A percentile compares a stretch with the other conserved stretches of the same genome.
Conservation (phyloP, 2,113 vertebrate species). For the Eretmochelys imbricata region DNA sequence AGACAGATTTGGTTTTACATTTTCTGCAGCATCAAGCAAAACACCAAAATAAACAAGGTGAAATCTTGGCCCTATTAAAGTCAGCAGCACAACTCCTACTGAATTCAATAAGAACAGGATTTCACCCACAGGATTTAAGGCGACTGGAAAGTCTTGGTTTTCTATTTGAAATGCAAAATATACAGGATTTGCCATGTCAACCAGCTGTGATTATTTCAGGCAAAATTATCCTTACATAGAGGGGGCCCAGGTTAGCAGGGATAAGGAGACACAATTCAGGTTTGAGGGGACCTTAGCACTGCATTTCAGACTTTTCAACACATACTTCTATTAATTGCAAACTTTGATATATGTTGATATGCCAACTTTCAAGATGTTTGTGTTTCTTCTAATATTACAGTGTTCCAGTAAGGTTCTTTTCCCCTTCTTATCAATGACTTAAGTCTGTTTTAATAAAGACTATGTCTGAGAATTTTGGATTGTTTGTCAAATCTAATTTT, state of each 20-base stretch:
- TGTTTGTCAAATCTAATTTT: background rate
- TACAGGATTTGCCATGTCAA: background rate
- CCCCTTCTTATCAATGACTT: background rate
- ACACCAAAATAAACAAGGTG: background rate
- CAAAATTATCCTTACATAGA: background rate
- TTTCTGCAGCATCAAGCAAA: background rate
- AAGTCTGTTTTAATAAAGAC: background rate
- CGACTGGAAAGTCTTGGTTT: constrained; percentile 27
- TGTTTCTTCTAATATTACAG: background rate
- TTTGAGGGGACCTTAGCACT: background rate
- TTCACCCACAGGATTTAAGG: background rate
- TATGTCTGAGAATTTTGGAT: background rate
- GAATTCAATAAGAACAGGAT: constrained; percentile 24
- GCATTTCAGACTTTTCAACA: background rate
- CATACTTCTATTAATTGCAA: background rate
- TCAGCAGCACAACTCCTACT: background rate
- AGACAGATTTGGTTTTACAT: background rate
- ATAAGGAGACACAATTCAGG: background rate
- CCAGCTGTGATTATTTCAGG: constrained; percentile 7
- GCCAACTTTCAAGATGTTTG: constrained; percentile 21
- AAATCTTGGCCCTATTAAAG: background rate
- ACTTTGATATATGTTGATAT: background rate
- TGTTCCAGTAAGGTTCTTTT: background rate
- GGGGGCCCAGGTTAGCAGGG: background rate
- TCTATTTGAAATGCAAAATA: constrained; percentile 24